These are phyloP conservation scores for Lamellibrachia columna DNA, from an alignment of 2,888 invertebrate genomes.

Conservation along the genomic window DNA sequence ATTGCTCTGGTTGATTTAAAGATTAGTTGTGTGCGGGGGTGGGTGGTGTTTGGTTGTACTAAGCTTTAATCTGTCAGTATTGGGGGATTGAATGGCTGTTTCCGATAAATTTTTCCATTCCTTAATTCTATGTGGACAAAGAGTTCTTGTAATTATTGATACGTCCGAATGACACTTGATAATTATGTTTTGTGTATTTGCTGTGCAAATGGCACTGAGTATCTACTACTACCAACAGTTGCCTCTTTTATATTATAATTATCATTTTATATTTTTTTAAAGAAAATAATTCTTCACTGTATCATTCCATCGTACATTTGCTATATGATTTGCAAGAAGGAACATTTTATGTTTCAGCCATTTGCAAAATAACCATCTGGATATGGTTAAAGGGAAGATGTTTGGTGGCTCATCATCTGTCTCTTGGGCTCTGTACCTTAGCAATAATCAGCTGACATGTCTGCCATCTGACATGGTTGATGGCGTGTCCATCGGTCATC, in stretches of 20 bases:
- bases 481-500: constrained; percentile 38
- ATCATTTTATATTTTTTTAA: neutral
- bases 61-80: too few species aligned
- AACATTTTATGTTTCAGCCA: constrained; percentile 26
- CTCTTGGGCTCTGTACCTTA: constrained; percentile 36
- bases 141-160: too few species aligned
- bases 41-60: too few species aligned
- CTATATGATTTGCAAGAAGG: neutral
- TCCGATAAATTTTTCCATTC: too few species aligned
- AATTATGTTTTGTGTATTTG: too few species aligned
- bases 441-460: constrained; percentile 40
- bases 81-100: too few species aligned
- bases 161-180: too few species aligned
- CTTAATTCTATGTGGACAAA: too few species aligned
- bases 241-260: neutral
- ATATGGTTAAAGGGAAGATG: constrained; percentile 33
- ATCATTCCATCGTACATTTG: neutral
- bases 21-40: too few species aligned
- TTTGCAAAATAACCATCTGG: constrained; percentile 32
- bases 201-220: too few species aligned
- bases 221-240: too few species aligned
- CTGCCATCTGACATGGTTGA: constrained; percentile 43
- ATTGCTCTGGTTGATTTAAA: too few species aligned
- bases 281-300: neutral
- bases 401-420: constrained; percentile 32